These are phyloP conservation scores for Rapana venosa DNA, from an alignment of 2,888 invertebrate species.

Conservation along the genomic window DNA sequence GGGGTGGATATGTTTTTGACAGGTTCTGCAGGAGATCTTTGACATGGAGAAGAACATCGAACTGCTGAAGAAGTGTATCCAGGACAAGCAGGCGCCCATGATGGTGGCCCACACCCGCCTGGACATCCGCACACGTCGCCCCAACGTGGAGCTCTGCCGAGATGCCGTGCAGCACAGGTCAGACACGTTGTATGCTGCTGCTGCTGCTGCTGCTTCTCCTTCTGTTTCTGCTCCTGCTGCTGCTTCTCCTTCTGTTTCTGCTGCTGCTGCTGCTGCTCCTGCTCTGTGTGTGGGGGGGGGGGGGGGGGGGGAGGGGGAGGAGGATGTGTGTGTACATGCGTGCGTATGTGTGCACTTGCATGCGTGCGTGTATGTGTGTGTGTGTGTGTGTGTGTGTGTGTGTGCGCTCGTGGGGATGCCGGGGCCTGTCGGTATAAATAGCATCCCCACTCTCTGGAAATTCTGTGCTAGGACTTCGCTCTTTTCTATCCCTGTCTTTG, in stretches of 20 bases:
- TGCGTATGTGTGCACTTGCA: neutral
- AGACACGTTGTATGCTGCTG: too few relatives aligned
- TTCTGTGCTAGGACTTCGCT: too few relatives aligned
- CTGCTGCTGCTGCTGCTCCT: too few relatives aligned
- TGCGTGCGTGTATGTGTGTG: neutral
- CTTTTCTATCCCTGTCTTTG: too few relatives aligned
- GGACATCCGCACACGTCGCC: conserved; percentile 92
- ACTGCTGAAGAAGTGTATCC: conserved; percentile 91
- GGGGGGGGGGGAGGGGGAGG: neutral
- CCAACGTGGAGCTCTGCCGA: conserved; percentile 92
- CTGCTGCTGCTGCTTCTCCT: too few relatives aligned
- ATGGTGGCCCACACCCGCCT: conserved; percentile 88
- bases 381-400: neutral
- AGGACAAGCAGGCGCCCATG: conserved; percentile 85
- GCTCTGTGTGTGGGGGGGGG: neutral
- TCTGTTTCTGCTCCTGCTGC: too few relatives aligned
- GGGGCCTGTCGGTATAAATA: too few relatives aligned
- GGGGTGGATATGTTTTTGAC: too few relatives aligned
- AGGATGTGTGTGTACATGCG: neutral
- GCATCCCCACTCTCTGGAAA: too few relatives aligned
- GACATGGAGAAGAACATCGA: conserved; percentile 95
- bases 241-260: too few relatives aligned
- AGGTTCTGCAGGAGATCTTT: conserved; percentile 95
- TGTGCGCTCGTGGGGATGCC: neutral
- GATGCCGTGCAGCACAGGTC: conserved; percentile 90